Percentiles rank a stretch among this genome's conserved stretches.
These are phyloP conservation scores for Andrena flavipes DNA, from an alignment of 2,888 invertebrate species.

Conservation along the genomic window DNA sequence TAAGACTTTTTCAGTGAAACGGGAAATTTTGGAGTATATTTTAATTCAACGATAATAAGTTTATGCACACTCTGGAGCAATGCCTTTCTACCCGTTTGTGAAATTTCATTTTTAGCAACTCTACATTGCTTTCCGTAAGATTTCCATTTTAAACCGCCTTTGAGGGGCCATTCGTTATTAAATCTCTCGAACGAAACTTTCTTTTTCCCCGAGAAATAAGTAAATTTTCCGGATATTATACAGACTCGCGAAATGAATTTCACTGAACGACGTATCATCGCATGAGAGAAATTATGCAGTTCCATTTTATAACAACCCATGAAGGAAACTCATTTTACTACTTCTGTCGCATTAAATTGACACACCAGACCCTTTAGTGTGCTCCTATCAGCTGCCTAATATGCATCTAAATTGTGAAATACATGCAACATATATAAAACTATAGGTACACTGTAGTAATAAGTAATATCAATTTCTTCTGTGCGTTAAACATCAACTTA, in stretches of 20 bases:
- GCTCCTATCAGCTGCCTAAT: constrained; percentile 27
- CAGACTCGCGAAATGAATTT: neutral
- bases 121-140: neutral
- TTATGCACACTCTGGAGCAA: neutral
- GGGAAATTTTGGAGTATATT: no score
- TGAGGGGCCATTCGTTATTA: constrained; percentile 6
- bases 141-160: constrained; percentile 7
- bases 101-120: neutral
- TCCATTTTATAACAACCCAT: constrained; percentile 2
- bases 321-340: constrained; percentile 19
- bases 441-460: constrained; percentile 24
- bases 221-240: neutral
- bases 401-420: constrained; percentile 23
- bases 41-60: neutral
- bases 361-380: constrained; percentile 21
- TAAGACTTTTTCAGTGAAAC: no score
- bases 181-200: neutral
- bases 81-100: neutral
- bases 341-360: constrained; percentile 11
- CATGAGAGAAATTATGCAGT: neutral
- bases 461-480: constrained; percentile 37
- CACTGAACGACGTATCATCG: neutral
- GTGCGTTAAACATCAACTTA: neutral
- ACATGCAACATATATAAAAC: constrained; percentile 12
- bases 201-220: neutral